Evolutionary conservation across 1,140 invertebrate genomes (phyloP), one percentile per base, ranked within the genome.

Genomic region (Cardiocondyla obscurior): DNA sequence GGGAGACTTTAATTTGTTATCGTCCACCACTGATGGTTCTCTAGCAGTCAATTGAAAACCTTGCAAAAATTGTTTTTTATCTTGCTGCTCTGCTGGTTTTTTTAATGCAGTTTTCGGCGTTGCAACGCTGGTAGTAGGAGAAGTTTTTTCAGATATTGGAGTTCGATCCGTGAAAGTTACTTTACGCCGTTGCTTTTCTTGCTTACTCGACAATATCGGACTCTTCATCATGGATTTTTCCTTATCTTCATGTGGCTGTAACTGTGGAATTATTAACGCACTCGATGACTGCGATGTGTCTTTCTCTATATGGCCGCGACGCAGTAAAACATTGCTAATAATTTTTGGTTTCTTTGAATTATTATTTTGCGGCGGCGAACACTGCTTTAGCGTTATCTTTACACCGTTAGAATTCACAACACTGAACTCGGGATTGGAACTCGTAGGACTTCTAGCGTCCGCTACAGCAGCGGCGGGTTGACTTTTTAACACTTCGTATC

Each of bases 331-430:
- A 33, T 93, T 91, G 44, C 91, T 93, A 0, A 93, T 91, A 0
- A 93, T 87, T 69, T 91, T 93, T 2, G 92, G 92, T 19, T 88
- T 89, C 3, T 57, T 84, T 0, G 57, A 6, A 22, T 25, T 84
- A 8, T 3, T n/a, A 46, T 57, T 86, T 28, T 60, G 44, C 8
- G 83, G 85, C 1, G 92, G 91, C 0, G 88, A 70, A 33, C 91
- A 92, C 51, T 93, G 93, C 19, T 94, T 94, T 36, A 93, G 65
- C 4, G 91, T 94, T 25, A 93, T 92, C 65, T 93, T 94, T 2
- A 93, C 90, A 16, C 91, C 91, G 42, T 92, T 93, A 7, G 90
- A 92, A 81, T 92, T 92, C 6, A 93, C 92, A 2, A 93, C 91
- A 55, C 93, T 93, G 33, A 93, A 93, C 62, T 93, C 91, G 0